Evolutionary conservation across 2,113 vertebrate species (phyloP), one percentile per base, ranked within the genome.

Genomic region (Lynx canadensis): DNA sequence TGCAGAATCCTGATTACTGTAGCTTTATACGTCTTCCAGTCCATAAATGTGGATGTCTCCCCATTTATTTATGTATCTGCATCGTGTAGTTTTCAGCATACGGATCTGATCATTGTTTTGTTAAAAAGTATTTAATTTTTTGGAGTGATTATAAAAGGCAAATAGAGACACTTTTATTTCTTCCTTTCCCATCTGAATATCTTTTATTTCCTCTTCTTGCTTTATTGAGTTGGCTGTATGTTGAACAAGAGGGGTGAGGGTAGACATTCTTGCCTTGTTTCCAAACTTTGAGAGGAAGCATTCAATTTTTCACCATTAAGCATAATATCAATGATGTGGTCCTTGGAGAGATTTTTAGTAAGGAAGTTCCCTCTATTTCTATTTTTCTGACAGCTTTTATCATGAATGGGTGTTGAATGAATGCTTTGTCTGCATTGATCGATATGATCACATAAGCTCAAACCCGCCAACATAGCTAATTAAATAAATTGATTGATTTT

Each of bases 281-380:
- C 9, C 48, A 57, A 11, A 5, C 69, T 41, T 5, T 3, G 27
- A 10, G 36, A 16, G 4, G 15, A 38, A 12, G 13, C 13, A 48
- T 48, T 21, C 7, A 14, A n/a, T 13, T 4, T 19, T 41, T 31
- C 5, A 29, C n/a, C 8, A 27, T 19, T 11, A 38, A 55, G 50
- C 1, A 19, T 7, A 16, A 16, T 11, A 66, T 21, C 5, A 52
- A 15, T 23, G 19, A 33, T 3, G 19, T n/a, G 85, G 50, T 38
- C 18, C 29, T 7, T 36, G 1, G 3, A 13, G 1, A 13, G 50
- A 57, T 0, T 18, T 50, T 57, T 1, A 5, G 7, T 25, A 7
- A 31, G 66, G 25, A 57, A 19, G 12, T n/a, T 25, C 11, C 84
- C 27, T 16, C 65, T 27, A 7, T 29, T 27, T 50, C 68, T 21